These are phyloP conservation scores for Brassicogethes aeneus DNA, from an alignment of 2,888 invertebrate genomes.

Conservation along the genomic window DNA sequence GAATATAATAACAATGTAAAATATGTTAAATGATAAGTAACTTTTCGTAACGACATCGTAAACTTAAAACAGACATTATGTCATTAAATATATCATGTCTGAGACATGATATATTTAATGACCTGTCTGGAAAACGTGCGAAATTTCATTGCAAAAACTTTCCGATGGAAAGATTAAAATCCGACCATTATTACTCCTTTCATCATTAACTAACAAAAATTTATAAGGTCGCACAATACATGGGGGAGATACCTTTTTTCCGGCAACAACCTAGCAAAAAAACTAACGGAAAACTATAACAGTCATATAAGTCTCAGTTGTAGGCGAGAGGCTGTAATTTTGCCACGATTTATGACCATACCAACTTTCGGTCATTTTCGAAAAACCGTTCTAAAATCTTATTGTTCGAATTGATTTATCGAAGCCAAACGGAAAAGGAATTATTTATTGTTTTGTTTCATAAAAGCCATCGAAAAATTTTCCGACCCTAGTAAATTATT, in stretches of 20 bases:
- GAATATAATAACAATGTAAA: no score
- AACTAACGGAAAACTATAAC: background rate
- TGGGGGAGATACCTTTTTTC: background rate
- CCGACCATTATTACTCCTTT: background rate
- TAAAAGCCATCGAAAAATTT: no score
- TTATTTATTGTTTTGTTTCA: no score
- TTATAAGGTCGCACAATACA: background rate
- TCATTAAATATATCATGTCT: no score
- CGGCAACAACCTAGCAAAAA: background rate
- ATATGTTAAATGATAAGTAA: no score
- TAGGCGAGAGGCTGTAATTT: background rate
- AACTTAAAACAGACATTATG: no score
- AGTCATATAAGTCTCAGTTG: background rate
- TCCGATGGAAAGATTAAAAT: background rate
- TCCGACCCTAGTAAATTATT: no score
- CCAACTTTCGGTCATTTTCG: background rate
- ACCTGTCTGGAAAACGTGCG: background rate
- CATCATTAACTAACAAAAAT: background rate
- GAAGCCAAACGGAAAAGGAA: no score
- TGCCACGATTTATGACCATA: background rate
- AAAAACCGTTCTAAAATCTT: background rate
- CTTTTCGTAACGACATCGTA: no score
- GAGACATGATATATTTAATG: background rate
- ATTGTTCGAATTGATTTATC: background rate
- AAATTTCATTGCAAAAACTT: background rate